Evolutionary conservation across 2,113 vertebrate genomes (phyloP), one percentile per base, ranked within the genome.

Genomic region (Pitta sordida): DNA sequence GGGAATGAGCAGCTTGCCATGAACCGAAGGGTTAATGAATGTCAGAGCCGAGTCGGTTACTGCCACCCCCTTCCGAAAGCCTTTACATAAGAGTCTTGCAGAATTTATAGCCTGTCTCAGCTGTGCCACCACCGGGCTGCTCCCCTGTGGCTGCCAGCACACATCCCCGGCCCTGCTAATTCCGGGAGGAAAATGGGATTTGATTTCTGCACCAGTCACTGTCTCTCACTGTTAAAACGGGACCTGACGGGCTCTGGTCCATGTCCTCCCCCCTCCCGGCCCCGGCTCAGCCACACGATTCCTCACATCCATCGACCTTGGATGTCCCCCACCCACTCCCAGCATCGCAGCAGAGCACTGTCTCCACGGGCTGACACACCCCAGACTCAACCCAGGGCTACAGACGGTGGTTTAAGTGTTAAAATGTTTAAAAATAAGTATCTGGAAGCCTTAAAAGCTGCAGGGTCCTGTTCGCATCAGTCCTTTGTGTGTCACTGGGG

Each of bases 1-100:
- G 48, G 64, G 20, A 51, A 37, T 0, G 27, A 63, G n/a, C 7
- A 3, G 56, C 44, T 56, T 59, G 18, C 58, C 27, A 22, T 2
- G 53, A 63, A 19, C 22, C 2, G 0, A 87, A 79, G 86, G 88
- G 89, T 79, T 86, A 77, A 86, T 0, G 3, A 14, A 6, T 8
- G 24, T 20, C 71, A n/a, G 41, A 59, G 75, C 55, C 4, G 20
- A 32, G 36, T 0, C 7, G 14, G 23, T 8, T 32, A 22, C 32
- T 49, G 55, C 63, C 44, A 53, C 44, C 71, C 37, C 75, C 46
- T 46, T 43, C 76, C 49, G 1, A 68, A 41, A 74, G 63, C 75
- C 67, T 73, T 96, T 95, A 83, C 83, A 46, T 88, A 92, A 96
- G 75, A 78, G 21, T 34, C 49, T 19, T 84, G 93, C 87, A 83